Evolutionary conservation across 2,113 vertebrate genomes (phyloP), one percentile per base, ranked within the genome.

Genomic region (Miniopterus natalensis): DNA sequence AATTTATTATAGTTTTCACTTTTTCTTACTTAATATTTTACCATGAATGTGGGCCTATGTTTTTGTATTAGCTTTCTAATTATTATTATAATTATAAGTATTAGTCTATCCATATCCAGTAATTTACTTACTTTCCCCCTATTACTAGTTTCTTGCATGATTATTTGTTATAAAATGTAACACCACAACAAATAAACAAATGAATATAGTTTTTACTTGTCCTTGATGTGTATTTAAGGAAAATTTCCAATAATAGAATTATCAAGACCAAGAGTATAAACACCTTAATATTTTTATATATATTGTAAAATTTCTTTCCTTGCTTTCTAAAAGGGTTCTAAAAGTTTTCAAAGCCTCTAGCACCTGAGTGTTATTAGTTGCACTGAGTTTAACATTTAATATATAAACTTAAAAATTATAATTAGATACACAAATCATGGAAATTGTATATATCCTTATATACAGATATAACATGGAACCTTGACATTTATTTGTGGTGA

Each of bases 11-110:
- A 55, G 9, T 75, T 77, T 84, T 49, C 61, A 51, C 6, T 29
- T 59, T 96, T 95, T 96, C 53, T 80, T 36, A 36, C 17, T 83
- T 86, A 84, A 53, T 81, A 42, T 47, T 70, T 84, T 90, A 59
- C 42, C 25, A 42, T 84, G 51, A 96, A 66, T 31, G 20, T 51
- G 27, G 23, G 23, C 40, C 36, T 42, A 2, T 68, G 9, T 81
- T 92, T 74, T 90, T 73, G 25, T 14, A 85, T 55, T 55, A 40
- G 70, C 27, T 94, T 95, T 68, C 55, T 84, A 31, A 83, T 66
- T 57, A 51, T 80, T 61, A 57, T 70, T 66, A 3, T 55, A 40
- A 89, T 29, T 78, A 40, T 53, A 79, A 63, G 6, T 66, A 31
- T 49, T 73, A 47, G 18, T 63, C 12, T 57, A 59, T 63, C 29